A percentile compares a stretch with the other conserved stretches of the same genome.
Evolutionary conservation across 64 coral and sea anemone genomes (phyloP).

Genomic region (Dendronephthya gigantea): DNA sequence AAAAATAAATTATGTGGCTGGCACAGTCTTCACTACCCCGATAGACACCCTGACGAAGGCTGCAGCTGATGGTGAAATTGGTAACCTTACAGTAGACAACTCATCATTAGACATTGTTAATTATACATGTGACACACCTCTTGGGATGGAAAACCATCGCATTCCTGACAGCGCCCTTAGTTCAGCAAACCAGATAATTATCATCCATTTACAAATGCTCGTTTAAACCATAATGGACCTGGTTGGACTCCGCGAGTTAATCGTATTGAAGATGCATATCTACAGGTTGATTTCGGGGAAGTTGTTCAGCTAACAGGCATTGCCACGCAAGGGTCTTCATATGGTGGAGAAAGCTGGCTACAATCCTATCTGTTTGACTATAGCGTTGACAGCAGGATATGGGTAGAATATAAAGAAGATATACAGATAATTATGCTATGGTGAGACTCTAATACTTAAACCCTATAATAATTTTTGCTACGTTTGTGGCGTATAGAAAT

Average conservation of each 20-base stretch:
- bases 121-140: constrained; percentile 38
- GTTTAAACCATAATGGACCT: neutral
- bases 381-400: neutral
- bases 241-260: neutral
- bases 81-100: constrained; percentile 24
- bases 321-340: neutral
- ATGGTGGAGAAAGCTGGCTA: neutral
- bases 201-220: constrained; percentile 5
- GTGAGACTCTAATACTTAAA: neutral
- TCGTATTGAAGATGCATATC: neutral
- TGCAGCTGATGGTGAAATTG: constrained; percentile 20
- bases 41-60: constrained; percentile 11
- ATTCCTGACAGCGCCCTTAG: constrained; percentile 31
- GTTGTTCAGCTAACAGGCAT: neutral
- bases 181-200: neutral
- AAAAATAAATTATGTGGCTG: constrained; percentile 25
- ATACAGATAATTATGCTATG: neutral
- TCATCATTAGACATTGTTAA: constrained; percentile 15
- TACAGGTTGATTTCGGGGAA: neutral
- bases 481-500: too few species aligned
- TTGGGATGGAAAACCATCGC: constrained; percentile 44
- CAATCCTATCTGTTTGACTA: neutral
- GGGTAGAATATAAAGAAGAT: neutral
- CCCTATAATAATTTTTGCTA: too few species aligned
- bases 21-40: neutral